These are phyloP conservation scores for Lepidonotus clava DNA, from an alignment of 2,888 invertebrate species.

Conservation along the genomic window DNA sequence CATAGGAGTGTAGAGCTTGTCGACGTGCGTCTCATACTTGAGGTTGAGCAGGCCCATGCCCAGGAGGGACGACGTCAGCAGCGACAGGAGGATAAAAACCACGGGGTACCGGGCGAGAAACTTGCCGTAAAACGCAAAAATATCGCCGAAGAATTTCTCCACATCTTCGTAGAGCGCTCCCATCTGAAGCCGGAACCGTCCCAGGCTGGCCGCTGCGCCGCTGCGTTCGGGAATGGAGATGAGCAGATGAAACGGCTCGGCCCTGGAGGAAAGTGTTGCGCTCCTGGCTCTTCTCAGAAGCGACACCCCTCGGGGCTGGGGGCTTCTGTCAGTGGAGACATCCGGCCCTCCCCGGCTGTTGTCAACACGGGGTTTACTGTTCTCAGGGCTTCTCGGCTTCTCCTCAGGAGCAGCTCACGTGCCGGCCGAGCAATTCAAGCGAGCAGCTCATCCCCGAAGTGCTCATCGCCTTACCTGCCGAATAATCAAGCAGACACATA, in stretches of 20 bases:
- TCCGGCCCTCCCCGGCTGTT: not conserved
- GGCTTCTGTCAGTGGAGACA: not conserved
- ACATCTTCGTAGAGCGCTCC: constrained; percentile 67
- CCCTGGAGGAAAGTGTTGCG: not conserved
- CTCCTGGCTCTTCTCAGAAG: not conserved
- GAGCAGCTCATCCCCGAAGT: too few species aligned
- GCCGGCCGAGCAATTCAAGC: too few species aligned
- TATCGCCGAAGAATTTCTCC: constrained; percentile 67
- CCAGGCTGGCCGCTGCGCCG: not conserved
- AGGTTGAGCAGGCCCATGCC: constrained; percentile 64
- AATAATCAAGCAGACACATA: too few species aligned
- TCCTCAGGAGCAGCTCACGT: too few species aligned
- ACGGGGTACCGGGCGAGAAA: constrained; percentile 65
- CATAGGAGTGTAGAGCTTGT: constrained; percentile 69
- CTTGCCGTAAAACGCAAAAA: constrained; percentile 66
- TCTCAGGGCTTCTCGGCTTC: too few species aligned
- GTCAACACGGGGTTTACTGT: not conserved
- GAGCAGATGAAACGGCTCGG: not conserved
- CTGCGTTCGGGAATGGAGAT: not conserved
- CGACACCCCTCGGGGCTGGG: not conserved
- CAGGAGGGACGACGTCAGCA: constrained; percentile 64
- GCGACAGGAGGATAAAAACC: constrained; percentile 63
- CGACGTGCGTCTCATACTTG: constrained; percentile 66
- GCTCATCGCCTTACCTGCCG: too few species aligned
- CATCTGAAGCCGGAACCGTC: constrained; percentile 53